Base-by-base conservation (phyloP, 2,888 invertebrate species). In the Ophioninae sp. region DNA sequence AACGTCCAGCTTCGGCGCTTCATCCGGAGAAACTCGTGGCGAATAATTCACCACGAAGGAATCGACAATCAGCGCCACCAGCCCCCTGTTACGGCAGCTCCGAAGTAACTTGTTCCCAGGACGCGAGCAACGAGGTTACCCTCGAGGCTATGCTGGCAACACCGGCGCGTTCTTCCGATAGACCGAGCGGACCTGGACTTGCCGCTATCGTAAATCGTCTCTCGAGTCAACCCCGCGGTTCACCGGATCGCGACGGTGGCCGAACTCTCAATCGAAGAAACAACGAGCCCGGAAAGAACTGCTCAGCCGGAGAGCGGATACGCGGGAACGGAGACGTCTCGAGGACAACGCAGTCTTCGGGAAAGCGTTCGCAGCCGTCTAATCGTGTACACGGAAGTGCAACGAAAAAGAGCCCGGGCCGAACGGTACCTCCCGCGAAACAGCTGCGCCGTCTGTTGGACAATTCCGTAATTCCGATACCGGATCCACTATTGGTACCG, bases 401-500 rank as follows among this genome's bases (percentile, higher is more conserved):
- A 8, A 70, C n/a, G 7, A 70, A 59, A 23, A 59, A 50, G 44
- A 82, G 69, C 20, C 13, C 30, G 37, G 20, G 64, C 44, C 10
- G 20, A 13, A 79, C 56, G 8, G 62, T 88, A 10, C 93, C 93
- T 79, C 96, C 97, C 0, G 90, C 96, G 7, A 95, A 95, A 81
- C 97, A 97, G 90, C 93, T 97, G 8, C 95, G 96, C 86, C 94
- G 95, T 89, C 93, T 97, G 37, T 94, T 96, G 83, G 94, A 94
- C 69, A 95, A 95, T 88, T 94, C 95, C 7, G 95, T 95, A 86
- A 95, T 96, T 89, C 95, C 95, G 91, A 95, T 97, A 90, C 97
- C 97, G 62, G 97, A 97, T 94, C 97, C 97, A 10, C 94, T 97
- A 88, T 92, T 97, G 83, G 95, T 97, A 84, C 97, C 97, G 73